Conservation (phyloP, 2,797 vertebrate species). For the Sebastes nivosus region DNA sequence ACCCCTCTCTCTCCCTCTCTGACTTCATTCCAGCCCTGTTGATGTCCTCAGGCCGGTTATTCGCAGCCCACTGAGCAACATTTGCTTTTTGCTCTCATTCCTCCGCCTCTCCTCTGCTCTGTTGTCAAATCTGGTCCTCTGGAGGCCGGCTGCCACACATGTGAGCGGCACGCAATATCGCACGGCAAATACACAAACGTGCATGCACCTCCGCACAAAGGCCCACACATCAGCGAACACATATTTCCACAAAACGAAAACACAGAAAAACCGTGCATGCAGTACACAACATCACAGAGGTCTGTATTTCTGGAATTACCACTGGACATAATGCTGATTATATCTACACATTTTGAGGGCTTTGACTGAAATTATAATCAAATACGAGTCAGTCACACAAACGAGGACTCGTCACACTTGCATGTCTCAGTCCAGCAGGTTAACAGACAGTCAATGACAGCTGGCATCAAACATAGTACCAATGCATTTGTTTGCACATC, state of each 20-base stretch:
- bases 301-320: not conserved
- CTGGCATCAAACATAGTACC: not conserved
- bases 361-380: not conserved
- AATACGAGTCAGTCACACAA: not conserved
- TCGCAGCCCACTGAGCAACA: conserved; percentile 46
- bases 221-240: not conserved
- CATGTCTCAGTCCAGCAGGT: not conserved
- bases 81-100: conserved; percentile 43
- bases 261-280: not conserved
- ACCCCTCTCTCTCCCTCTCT: conserved; percentile 19
- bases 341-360: not conserved
- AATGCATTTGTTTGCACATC: not conserved
- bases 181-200: not conserved
- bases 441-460: not conserved
- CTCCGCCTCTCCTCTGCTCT: conserved; percentile 19
- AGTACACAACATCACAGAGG: not conserved
- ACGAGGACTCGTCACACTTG: not conserved
- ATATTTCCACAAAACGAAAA: not conserved
- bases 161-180: not conserved
- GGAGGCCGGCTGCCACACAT: not conserved
- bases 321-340: not conserved
- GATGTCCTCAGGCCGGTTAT: conserved; percentile 53
- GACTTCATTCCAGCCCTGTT: conserved; percentile 15
- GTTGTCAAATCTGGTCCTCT: conserved; percentile 7
- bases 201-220: not conserved